These are phyloP conservation scores for Nemapogon koenigi DNA, from an alignment of 2,888 invertebrate species.

Conservation along the genomic window DNA sequence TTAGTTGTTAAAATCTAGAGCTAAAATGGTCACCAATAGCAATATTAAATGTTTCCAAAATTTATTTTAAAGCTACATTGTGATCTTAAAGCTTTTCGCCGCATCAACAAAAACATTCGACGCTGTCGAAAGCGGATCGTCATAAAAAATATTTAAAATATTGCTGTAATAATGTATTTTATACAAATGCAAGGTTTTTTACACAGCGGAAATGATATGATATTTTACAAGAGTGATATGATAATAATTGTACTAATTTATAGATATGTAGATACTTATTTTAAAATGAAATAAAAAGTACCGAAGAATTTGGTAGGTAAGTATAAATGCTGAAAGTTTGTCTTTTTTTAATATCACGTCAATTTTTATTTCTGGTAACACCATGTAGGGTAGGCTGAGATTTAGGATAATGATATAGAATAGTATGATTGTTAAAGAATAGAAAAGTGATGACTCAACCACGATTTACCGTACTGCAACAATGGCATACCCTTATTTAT, in stretches of 20 bases:
- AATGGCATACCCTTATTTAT: slow-evolving; percentile 57
- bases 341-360: slow-evolving; percentile 55
- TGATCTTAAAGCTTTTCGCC: slow-evolving; percentile 25
- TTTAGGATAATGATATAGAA: too few species aligned
- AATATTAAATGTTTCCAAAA: slow-evolving; percentile 7
- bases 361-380: slow-evolving; percentile 44
- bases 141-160: not conserved
- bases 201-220: slow-evolving; percentile 59
- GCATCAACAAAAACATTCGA: not conserved
- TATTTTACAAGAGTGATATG: slow-evolving; percentile 63
- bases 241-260: slow-evolving; percentile 47
- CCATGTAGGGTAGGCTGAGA: too few species aligned
- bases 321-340: slow-evolving; percentile 51
- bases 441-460: slow-evolving; percentile 43
- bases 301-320: slow-evolving; percentile 49
- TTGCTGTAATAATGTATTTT: slow-evolving; percentile 9
- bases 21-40: too few species aligned
- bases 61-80: slow-evolving; percentile 27
- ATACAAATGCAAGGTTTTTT: slow-evolving; percentile 38
- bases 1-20: too few species aligned
- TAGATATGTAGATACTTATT: slow-evolving; percentile 55
- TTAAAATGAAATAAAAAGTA: slow-evolving; percentile 29
- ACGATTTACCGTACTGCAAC: slow-evolving; percentile 60
- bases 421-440: slow-evolving; percentile 13
- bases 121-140: not conserved